Evolutionary conservation across 92 coral and sea anemone genomes (phyloP), one percentile per base, ranked within the genome.

Genomic region (Epizoanthus scotinus): DNA sequence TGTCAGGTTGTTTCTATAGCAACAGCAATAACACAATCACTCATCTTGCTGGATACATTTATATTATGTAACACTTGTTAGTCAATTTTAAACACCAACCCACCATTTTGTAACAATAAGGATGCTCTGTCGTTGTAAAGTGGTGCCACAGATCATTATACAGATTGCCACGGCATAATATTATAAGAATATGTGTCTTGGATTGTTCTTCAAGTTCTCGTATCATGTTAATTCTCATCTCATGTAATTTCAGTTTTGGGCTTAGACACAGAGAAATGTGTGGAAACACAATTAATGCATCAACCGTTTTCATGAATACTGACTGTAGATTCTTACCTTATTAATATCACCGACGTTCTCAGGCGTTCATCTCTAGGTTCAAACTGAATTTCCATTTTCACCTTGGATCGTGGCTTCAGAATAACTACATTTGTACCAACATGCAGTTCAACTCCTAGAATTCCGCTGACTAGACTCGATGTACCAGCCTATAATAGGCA

Each of bases 341-440:
- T 91, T 28, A 95, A 83, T 2, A 95, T 77, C 5, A 95, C 85
- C 59, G 98, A 95, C 8, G 97, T 89, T 70, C 87, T 88, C 34
- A 85, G 91, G 25, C 90, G 87, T 72, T 93, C 99, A 57, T 95
- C 94, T 44, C 84, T 82, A 5, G 99, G 99, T 68, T 90, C 80
- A 84, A 95, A 95, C 84, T 89, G 91, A 36, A 95, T 78, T 10
- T 94, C 92, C n/a, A 95, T 77, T 53, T 72, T 92, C 25, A 87
- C 84, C 68, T 70, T 84, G n/a, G 98, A 83, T 60, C 99, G 95
- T 2, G 99, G 98, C 57, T 81, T 85, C 77, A 95, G 78, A n/a
- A 95, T 65, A 42, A 93, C 82, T 36, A 92, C 90, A 55, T 87
- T 57, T 26, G 94, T 86, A 38, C 88, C 89, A 67, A 86, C 81